Conservation (phyloP, 2,113 vertebrate species). For the Scatophagus argus region DNA sequence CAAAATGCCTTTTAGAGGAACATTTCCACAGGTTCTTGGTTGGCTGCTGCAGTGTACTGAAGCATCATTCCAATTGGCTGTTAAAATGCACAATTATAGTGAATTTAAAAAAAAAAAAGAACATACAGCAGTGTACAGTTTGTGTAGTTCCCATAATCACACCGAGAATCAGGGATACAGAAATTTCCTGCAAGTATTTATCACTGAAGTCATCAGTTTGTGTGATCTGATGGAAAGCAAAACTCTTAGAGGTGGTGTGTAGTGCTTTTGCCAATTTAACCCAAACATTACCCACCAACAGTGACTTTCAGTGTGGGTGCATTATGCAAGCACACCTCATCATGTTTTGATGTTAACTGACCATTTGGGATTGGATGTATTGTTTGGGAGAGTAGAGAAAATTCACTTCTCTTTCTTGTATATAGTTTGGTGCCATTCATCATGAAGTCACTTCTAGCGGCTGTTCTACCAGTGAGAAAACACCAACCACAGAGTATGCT, state of each 20-base stretch:
- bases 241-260: not conserved
- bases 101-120: not conserved
- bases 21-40: not conserved
- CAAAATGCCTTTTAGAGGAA: constrained; percentile 22
- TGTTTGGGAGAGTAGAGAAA: not conserved
- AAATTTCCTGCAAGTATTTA: not conserved
- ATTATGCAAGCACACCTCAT: constrained; percentile 33
- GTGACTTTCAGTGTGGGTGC: not conserved
- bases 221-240: not conserved
- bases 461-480: not conserved
- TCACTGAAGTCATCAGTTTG: not conserved
- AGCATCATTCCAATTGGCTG: constrained; percentile 2
- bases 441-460: not conserved
- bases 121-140: not conserved
- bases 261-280: not conserved
- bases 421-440: constrained; percentile 12
- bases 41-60: constrained; percentile 12
- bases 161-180: constrained; percentile 21
- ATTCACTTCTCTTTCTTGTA: not conserved
- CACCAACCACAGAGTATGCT: not conserved
- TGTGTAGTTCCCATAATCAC: not conserved
- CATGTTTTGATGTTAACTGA: constrained; percentile 17
- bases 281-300: not conserved
- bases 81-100: constrained; percentile 8
- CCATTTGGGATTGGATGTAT: not conserved